phyloP scores from a whole-genome alignment of 2,888 invertebrate genomes.

The Dryadula phaetusa region DNA sequence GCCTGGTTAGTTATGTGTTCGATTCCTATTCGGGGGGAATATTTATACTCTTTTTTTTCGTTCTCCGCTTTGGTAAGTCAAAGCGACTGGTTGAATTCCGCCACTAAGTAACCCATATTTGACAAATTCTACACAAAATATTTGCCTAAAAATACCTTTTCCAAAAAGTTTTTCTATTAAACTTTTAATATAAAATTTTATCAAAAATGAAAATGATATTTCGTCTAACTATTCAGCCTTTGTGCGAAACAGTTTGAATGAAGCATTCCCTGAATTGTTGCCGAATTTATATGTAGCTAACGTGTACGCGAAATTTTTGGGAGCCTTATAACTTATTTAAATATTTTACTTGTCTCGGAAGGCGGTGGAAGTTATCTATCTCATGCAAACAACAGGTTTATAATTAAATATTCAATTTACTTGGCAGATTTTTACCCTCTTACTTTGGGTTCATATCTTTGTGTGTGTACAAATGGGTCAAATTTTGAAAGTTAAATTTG shows the following conservation, averaged over 20 bases:
- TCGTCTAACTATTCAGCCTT: constrained; percentile 35
- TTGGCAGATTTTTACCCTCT: too few relatives aligned
- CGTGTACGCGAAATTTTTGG: constrained; percentile 24
- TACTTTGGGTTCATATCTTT: too few relatives aligned
- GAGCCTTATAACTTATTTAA: constrained; percentile 20
- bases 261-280: constrained; percentile 33
- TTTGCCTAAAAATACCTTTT: neutral
- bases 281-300: constrained; percentile 13
- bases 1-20: too few relatives aligned
- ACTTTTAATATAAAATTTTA: constrained; percentile 8
- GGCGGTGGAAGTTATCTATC: neutral
- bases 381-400: too few relatives aligned
- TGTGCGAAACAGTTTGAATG: constrained; percentile 2
- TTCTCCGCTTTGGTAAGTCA: too few relatives aligned
- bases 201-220: constrained; percentile 29
- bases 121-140: neutral
- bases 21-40: too few relatives aligned
- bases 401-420: too few relatives aligned
- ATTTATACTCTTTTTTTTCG: too few relatives aligned
- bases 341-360: neutral
- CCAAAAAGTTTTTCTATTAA: constrained; percentile 6
- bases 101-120: neutral
- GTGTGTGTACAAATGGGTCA: too few relatives aligned
- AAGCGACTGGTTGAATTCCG: too few relatives aligned
- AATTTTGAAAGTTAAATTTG: too few relatives aligned